Evolutionary conservation across 2,113 vertebrate genomes (phyloP).

Genomic region (Pelodiscus sinensis): DNA sequence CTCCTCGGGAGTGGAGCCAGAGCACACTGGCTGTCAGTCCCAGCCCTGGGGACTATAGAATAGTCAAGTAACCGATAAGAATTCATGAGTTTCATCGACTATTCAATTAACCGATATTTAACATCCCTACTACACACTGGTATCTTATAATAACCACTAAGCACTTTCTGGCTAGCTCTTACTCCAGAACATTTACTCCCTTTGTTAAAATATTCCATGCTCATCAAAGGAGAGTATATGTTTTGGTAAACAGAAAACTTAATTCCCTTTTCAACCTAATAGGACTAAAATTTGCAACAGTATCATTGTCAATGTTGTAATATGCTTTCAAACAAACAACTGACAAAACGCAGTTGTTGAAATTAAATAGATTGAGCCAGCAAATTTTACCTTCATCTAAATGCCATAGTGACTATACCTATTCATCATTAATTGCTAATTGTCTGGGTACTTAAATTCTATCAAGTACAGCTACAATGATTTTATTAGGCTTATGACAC

Average conservation of each 20-base stretch:
- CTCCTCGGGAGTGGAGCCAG: too few species aligned
- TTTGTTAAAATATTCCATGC: neutral
- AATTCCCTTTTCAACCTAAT: neutral
- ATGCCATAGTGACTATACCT: neutral
- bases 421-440: neutral
- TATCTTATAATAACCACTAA: neutral
- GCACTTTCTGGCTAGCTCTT: neutral
- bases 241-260: neutral
- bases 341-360: neutral
- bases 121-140: neutral
- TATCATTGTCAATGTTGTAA: neutral
- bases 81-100: too few species aligned
- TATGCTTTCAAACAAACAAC: neutral
- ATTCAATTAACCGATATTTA: too few species aligned
- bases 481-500: neutral
- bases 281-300: neutral
- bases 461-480: neutral
- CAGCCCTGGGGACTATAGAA: too few species aligned
- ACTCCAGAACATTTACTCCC: neutral
- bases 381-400: neutral
- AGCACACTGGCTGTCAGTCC: too few species aligned
- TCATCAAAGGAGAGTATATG: neutral
- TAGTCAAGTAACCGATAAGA: too few species aligned
- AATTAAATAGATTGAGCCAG: neutral
- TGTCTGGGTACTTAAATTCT: neutral